Evolutionary conservation across 2,888 invertebrate genomes (phyloP).

Genomic region (Acronicta psi): DNA sequence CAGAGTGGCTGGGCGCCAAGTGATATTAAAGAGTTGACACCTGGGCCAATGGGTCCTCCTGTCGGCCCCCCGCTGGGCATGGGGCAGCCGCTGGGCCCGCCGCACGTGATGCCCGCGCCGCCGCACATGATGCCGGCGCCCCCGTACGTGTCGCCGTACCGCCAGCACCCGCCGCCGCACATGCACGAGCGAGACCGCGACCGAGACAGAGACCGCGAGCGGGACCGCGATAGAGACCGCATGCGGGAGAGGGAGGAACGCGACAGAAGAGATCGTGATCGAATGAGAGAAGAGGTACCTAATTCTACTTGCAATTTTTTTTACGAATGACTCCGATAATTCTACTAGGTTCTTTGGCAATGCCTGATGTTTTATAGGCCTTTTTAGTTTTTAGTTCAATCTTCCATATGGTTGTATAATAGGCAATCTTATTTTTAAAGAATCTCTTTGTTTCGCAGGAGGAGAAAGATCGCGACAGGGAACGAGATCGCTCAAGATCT

Average conservation of each 20-base stretch:
- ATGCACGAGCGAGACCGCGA: slow-evolving; percentile 79
- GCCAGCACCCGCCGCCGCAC: slow-evolving; percentile 67
- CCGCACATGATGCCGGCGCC: slow-evolving; percentile 70
- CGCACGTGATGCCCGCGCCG: slow-evolving; percentile 61
- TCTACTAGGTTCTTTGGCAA: neutral
- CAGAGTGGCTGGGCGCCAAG: slow-evolving; percentile 90
- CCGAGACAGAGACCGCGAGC: slow-evolving; percentile 77
- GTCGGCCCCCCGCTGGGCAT: slow-evolving; percentile 71
- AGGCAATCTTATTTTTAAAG: too few relatives aligned
- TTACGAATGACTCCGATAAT: too few relatives aligned
- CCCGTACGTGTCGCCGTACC: slow-evolving; percentile 71
- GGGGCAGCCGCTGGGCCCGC: slow-evolving; percentile 69
- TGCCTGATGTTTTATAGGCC: too few relatives aligned
- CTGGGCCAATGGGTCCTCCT: slow-evolving; percentile 84
- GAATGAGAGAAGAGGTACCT: slow-evolving; percentile 75
- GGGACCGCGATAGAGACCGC: slow-evolving; percentile 63
- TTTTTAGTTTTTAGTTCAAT: too few relatives aligned
- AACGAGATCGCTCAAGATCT: slow-evolving; percentile 88
- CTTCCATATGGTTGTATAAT: too few relatives aligned
- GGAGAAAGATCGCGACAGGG: slow-evolving; percentile 84
- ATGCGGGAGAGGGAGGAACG: slow-evolving; percentile 72
- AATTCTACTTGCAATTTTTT: slow-evolving; percentile 29
- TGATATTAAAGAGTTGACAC: slow-evolving; percentile 92
- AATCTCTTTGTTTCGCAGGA: slow-evolving; percentile 66
- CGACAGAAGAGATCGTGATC: slow-evolving; percentile 73